Conservation (phyloP, 2,113 vertebrate genomes). For the Steatornis caripensis region DNA sequence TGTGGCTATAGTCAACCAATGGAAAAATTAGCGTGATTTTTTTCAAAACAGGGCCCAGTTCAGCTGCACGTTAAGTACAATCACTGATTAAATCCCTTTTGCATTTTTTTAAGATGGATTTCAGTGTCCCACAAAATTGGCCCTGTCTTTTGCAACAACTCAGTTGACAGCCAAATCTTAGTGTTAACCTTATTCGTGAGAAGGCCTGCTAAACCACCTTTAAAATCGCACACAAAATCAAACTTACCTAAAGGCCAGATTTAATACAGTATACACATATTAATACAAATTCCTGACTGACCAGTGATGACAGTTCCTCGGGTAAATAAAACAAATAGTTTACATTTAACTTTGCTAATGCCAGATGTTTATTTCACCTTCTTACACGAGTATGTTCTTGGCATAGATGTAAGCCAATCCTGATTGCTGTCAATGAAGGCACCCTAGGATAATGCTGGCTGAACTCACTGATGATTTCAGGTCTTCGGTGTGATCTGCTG, state of each 20-base stretch:
- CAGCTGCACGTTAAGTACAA: not conserved
- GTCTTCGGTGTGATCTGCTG: not conserved
- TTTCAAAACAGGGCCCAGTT: not conserved
- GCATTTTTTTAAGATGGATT: not conserved
- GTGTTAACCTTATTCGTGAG: not conserved
- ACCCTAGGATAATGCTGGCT: not conserved
- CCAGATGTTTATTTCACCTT: not conserved
- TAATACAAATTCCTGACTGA: not conserved
- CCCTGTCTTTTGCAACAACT: not conserved
- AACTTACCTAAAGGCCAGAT: not conserved
- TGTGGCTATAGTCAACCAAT: not conserved
- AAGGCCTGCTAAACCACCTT: not conserved
- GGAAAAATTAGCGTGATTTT: not conserved
- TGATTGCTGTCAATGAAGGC: not conserved
- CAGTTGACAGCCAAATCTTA: not conserved
- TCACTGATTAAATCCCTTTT: not conserved
- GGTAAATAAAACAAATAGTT: not conserved
- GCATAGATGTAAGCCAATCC: not conserved
- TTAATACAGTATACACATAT: not conserved
- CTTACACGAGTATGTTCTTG: not conserved
- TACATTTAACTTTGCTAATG: not conserved
- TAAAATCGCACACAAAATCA: not conserved
- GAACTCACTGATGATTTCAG: not conserved
- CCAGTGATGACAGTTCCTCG: not conserved
- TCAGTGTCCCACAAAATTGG: not conserved